These are phyloP conservation scores for Pseudococcus jackbeardsleyi DNA, from an alignment of 2,888 invertebrate species.

Conservation along the genomic window DNA sequence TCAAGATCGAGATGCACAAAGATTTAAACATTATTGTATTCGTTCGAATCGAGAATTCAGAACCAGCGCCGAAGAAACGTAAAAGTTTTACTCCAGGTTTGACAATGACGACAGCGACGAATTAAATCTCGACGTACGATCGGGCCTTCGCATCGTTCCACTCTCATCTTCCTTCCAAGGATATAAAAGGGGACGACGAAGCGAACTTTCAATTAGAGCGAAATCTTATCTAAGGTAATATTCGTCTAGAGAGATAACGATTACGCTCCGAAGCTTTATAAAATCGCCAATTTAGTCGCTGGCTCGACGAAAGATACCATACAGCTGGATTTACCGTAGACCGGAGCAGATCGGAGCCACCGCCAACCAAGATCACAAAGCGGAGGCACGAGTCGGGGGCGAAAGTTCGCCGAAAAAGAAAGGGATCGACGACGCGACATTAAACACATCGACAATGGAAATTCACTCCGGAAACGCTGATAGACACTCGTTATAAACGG, in stretches of 20 bases:
- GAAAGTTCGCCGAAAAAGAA: not conserved
- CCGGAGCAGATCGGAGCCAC: not conserved
- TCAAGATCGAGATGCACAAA: too few species aligned
- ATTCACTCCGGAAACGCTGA: not conserved
- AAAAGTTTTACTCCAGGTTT: not conserved
- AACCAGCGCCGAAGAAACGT: not conserved
- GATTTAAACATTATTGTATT: too few species aligned
- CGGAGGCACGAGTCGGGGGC: not conserved
- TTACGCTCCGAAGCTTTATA: not conserved
- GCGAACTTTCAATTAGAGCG: not conserved
- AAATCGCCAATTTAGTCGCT: slow-evolving; percentile 3
- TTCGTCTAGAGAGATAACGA: not conserved
- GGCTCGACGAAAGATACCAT: not conserved
- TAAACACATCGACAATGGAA: not conserved
- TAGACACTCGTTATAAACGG: not conserved
- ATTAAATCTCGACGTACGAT: not conserved
- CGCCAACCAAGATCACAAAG: not conserved
- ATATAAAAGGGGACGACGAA: not conserved
- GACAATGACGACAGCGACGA: not conserved
- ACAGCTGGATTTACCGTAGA: not conserved
- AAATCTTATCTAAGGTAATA: slow-evolving; percentile 9
- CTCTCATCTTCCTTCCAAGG: not conserved
- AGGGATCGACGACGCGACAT: not conserved
- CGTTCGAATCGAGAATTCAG: too few species aligned
- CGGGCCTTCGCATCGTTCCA: too few species aligned